These are phyloP conservation scores for Lonchura striata DNA, from an alignment of 2,113 vertebrate genomes.

Conservation along the genomic window DNA sequence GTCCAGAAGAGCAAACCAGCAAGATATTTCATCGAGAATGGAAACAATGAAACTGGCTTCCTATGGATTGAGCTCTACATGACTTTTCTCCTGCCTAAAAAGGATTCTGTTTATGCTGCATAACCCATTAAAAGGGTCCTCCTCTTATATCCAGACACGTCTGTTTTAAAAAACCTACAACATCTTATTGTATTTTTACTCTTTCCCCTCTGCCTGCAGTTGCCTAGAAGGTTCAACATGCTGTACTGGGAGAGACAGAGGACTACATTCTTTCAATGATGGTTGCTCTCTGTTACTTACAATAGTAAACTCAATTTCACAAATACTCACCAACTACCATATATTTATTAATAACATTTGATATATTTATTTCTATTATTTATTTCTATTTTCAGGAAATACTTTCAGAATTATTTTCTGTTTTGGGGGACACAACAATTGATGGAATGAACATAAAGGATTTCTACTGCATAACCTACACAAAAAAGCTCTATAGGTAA, in stretches of 20 bases:
- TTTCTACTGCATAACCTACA: background rate
- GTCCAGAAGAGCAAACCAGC: background rate
- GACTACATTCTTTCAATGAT: background rate
- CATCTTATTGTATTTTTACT: background rate
- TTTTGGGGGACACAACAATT: background rate
- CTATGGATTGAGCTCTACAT: background rate
- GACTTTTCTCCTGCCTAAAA: background rate
- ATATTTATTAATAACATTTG: background rate
- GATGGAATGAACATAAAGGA: background rate
- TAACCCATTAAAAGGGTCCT: background rate
- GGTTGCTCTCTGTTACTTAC: background rate
- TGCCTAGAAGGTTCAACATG: background rate
- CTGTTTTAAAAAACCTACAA: background rate
- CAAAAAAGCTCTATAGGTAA: background rate
- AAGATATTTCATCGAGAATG: background rate
- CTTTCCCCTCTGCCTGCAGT: background rate
- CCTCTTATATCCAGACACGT: background rate
- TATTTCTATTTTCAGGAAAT: background rate
- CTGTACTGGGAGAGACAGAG: background rate
- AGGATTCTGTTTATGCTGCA: background rate
- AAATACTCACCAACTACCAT: background rate
- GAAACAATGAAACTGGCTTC: constrained; percentile 2
- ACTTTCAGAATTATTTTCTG: background rate
- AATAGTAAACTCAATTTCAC: background rate
- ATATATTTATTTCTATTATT: background rate